phyloP scores from a whole-genome alignment of 2,113 vertebrate species.

The Phrynosoma blainvillii region DNA sequence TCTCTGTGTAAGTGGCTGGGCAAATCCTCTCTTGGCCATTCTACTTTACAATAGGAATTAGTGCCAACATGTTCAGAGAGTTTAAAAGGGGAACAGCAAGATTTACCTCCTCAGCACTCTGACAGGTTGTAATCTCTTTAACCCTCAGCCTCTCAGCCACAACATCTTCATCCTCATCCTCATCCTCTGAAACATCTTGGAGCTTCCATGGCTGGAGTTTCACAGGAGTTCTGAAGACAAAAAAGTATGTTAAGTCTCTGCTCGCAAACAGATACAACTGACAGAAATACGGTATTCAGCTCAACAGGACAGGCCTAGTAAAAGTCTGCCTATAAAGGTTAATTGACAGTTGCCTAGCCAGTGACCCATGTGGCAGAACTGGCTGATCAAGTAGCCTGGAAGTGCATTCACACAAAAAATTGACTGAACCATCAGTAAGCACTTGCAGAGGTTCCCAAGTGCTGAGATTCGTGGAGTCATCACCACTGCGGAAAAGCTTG shows the following conservation, averaged over 20 bases:
- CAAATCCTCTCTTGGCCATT: not conserved
- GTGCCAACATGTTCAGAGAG: rapidly evolving
- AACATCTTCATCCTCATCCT: slow-evolving; percentile 91
- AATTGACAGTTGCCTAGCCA: not conserved
- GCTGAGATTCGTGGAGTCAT: not conserved
- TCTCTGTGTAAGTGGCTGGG: not conserved
- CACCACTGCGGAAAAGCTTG: not conserved
- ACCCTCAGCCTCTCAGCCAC: slow-evolving; percentile 88
- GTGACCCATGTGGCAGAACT: not conserved
- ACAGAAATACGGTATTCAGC: not conserved
- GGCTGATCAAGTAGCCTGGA: not conserved
- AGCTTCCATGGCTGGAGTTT: slow-evolving; percentile 81
- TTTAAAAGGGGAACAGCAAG: not conserved
- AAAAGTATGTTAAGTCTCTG: not conserved
- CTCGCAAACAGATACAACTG: not conserved
- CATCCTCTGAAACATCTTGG: slow-evolving; percentile 77
- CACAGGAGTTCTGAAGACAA: slow-evolving; percentile 58
- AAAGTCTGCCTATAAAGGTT: not conserved
- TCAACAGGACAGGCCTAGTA: not conserved
- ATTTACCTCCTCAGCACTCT: slow-evolving; percentile 86
- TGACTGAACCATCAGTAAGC: not conserved
- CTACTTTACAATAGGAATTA: not conserved
- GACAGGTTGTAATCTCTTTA: slow-evolving; percentile 84
- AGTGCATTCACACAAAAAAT: not conserved
- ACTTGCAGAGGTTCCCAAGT: not conserved